Evolutionary conservation across 1,140 invertebrate genomes (phyloP), one percentile per base, ranked within the genome.

Genomic region (Bathynomus jamesi): DNA sequence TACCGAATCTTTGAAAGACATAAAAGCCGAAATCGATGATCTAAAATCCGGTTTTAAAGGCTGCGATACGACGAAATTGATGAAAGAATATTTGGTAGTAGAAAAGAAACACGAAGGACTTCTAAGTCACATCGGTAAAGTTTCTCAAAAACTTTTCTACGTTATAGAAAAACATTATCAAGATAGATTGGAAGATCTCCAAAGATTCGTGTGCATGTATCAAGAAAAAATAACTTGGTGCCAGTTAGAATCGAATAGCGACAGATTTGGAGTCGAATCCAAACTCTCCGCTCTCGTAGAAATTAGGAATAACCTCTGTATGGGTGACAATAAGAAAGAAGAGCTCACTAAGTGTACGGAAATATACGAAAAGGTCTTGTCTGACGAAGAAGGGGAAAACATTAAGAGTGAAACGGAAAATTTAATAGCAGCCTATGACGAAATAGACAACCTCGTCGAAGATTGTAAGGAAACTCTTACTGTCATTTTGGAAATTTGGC

Each of bases 171-270:
- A 96, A 82, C 87, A 92, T 74, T 92, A 93, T 80, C 88, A 88
- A 62, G 93, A 96, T 71, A 94, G 94, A 78, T 87, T 93, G 62
- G 86, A 87, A 62, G 89, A 90, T 79, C 85, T 94, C 25, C 89
- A 92, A 78, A 87, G 92, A 76, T 89, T 91, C 80, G 85, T 96
- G 3, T 84, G 85, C 61, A 88, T 89, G 1, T 87, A 90, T 64
- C 89, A 89, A 74, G 95, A 97, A 79, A 97, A 97, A 82, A 87
- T 95, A 0, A 84, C 87, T n/a, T 97, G 94, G 93, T 96, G 94
- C 82, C 86, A 89, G 74, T 91, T 91, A 0, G 94, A 96, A 81
- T 86, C 89, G 5, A 88, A 88, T 29, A 93, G 90, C 79, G 94
- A 97, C 80, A 88, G 89, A 80, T 96, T 94, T 79, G 95, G 93